These are phyloP conservation scores for Drosophila ohnishii DNA, from an alignment of 1,140 invertebrate species.

Conservation along the genomic window DNA sequence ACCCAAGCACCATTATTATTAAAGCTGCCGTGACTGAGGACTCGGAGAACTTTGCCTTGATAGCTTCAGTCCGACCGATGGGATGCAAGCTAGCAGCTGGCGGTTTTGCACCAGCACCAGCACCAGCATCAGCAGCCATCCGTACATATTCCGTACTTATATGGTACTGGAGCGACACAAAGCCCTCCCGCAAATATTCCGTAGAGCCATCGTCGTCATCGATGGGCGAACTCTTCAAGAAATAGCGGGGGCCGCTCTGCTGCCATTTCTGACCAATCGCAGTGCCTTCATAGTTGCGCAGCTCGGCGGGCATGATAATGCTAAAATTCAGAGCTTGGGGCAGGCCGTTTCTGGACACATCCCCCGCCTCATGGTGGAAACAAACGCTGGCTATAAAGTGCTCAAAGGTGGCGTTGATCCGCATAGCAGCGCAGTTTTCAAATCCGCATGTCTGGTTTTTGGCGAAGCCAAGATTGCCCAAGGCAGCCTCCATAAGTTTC, in stretches of 20 bases:
- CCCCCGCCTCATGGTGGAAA: conserved; percentile 26
- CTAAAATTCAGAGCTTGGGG: conserved; percentile 23
- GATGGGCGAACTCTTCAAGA: too few species aligned
- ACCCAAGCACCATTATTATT: conserved; percentile 9
- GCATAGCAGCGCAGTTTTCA: conserved; percentile 22
- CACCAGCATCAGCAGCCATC: not conserved
- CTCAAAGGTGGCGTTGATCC: conserved; percentile 7
- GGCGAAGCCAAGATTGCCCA: not conserved
- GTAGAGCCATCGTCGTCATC: too few species aligned
- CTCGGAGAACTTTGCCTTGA: too few species aligned
- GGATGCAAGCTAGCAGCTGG: not conserved
- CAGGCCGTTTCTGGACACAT: conserved; percentile 18
- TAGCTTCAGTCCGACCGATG: not conserved
- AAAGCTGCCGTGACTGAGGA: not conserved
- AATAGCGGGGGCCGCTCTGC: too few species aligned
- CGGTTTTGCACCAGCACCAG: too few species aligned
- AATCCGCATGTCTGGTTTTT: conserved; percentile 1
- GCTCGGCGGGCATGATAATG: conserved; percentile 48
- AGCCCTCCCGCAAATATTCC: conserved; percentile 12
- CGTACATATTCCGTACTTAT: conserved; percentile 4
- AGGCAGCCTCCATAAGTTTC: conserved; percentile 13
- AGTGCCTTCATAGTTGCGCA: conserved; percentile 31
- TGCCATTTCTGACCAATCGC: conserved; percentile 43
- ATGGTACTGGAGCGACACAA: conserved; percentile 12
- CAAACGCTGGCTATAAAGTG: conserved; percentile 48